These are phyloP conservation scores for Pristionchus maxplancki DNA, from an alignment of 2,888 invertebrate genomes.

Conservation along the genomic window DNA sequence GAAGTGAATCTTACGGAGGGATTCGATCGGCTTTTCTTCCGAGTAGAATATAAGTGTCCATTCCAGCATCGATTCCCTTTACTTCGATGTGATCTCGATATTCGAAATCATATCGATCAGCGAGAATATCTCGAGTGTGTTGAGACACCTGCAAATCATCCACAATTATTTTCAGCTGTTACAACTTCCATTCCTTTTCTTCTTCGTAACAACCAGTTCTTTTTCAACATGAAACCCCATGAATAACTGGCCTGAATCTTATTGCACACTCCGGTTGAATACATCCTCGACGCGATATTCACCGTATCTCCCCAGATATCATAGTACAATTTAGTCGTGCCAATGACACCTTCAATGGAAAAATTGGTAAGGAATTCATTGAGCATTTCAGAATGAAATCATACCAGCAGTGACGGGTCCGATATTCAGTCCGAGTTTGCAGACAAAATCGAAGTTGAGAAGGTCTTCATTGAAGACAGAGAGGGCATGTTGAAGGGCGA, in stretches of 20 bases:
- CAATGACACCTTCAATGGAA: constrained; percentile 86
- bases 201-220: too few relatives aligned
- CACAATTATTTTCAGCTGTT: too few relatives aligned
- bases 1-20: constrained; percentile 54
- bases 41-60: constrained; percentile 77
- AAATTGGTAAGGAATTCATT: not conserved
- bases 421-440: constrained; percentile 85
- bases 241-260: constrained; percentile 82
- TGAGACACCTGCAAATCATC: constrained; percentile 70
- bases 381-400: not conserved
- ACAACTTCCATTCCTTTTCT: too few relatives aligned
- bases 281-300: constrained; percentile 97
- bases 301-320: constrained; percentile 99
- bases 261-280: constrained; percentile 92
- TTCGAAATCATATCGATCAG: constrained; percentile 88
- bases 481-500: constrained; percentile 91
- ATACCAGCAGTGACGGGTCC: constrained; percentile 92
- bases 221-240: not conserved
- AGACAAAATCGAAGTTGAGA: constrained; percentile 90
- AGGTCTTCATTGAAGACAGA: constrained; percentile 91
- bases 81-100: constrained; percentile 92
- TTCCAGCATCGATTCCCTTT: constrained; percentile 85
- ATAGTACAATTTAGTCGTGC: constrained; percentile 94
- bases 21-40: constrained; percentile 67
- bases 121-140: constrained; percentile 80